Percentiles rank a stretch among this genome's conserved stretches.
Evolutionary conservation across 2,797 vertebrate genomes (phyloP).

Genomic region (Lepilemur ruficaudatus): DNA sequence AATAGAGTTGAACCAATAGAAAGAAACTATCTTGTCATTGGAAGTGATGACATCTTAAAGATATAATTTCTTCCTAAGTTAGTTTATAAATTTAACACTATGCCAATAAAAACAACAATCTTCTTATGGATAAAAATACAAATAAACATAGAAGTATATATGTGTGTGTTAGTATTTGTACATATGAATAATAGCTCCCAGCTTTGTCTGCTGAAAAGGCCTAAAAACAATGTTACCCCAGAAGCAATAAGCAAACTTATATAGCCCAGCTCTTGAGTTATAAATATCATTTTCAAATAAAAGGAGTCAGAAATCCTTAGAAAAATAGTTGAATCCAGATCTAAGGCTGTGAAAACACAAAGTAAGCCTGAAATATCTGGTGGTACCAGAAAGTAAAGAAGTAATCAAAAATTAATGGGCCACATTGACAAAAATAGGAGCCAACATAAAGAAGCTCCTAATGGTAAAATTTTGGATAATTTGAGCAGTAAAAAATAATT

Average conservation of each 20-base stretch:
- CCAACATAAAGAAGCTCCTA: background rate
- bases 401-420: background rate
- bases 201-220: background rate
- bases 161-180: background rate
- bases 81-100: background rate
- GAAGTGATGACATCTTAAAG: background rate
- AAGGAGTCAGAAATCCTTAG: background rate
- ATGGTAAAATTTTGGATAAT: background rate
- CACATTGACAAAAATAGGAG: background rate
- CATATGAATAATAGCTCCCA: background rate
- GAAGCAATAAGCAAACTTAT: background rate
- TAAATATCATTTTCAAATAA: background rate
- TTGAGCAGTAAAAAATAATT: background rate
- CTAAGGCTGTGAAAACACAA: background rate
- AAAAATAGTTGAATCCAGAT: background rate
- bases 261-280: background rate
- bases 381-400: background rate
- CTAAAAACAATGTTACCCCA: background rate
- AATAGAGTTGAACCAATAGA: background rate
- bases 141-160: background rate
- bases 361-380: background rate
- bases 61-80: background rate
- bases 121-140: background rate
- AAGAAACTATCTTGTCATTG: background rate
- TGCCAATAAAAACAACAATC: background rate